These are phyloP conservation scores for Pontoporia blainvillei DNA, from an alignment of 2,113 vertebrate species.

Conservation along the genomic window DNA sequence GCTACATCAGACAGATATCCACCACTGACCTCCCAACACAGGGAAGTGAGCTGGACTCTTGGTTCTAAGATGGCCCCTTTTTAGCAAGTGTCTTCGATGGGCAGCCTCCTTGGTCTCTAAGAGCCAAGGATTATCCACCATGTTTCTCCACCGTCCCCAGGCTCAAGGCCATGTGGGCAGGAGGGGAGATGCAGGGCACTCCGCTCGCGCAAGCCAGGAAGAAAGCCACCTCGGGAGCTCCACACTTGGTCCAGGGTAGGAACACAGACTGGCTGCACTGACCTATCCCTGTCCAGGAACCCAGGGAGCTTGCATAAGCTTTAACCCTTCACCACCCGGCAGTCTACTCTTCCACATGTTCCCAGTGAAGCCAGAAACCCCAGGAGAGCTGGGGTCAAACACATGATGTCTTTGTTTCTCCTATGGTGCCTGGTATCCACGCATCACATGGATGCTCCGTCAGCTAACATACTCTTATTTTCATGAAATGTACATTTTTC, in stretches of 20 bases:
- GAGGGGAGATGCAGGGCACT: not conserved
- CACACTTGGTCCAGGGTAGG: not conserved
- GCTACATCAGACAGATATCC: not conserved
- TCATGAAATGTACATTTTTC: not conserved
- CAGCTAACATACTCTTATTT: not conserved
- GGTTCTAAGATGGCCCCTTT: not conserved
- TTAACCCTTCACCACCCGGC: too few species aligned
- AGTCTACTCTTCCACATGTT: fast-evolving
- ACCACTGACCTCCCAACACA: not conserved
- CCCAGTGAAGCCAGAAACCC: not conserved
- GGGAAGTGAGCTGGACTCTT: too few species aligned
- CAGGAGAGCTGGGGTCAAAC: not conserved
- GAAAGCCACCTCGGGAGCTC: not conserved
- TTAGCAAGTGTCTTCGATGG: not conserved
- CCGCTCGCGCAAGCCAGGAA: fast-evolving
- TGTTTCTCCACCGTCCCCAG: not conserved
- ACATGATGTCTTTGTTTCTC: fast-evolving
- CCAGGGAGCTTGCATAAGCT: too few species aligned
- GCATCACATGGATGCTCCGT: fast-evolving
- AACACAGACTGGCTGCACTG: fast-evolving
- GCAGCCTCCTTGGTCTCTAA: not conserved
- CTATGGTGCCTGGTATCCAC: fast-evolving
- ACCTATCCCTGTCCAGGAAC: not conserved
- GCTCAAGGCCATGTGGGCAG: not conserved
- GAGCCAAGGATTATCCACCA: not conserved